phyloP scores from a whole-genome alignment of 2,888 invertebrate species.

The Bimastos eiseni region DNA sequence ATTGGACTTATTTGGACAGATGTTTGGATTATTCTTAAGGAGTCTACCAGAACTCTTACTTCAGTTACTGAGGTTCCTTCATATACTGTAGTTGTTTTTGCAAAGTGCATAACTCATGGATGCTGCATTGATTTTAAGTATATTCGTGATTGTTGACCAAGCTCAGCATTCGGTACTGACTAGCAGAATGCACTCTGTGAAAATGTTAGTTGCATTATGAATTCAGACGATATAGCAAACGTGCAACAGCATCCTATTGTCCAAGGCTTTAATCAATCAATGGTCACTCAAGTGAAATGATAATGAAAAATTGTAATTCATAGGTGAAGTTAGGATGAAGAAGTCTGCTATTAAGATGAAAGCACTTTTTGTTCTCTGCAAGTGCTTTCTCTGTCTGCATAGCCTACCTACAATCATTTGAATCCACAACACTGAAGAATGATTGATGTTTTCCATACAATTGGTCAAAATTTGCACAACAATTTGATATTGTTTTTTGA shows the following conservation, averaged over 20 bases:
- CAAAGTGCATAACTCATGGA: neutral
- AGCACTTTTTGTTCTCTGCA: neutral
- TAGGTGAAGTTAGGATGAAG: too few species aligned
- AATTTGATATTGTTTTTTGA: neutral
- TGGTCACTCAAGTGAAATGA: too few species aligned
- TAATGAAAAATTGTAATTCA: too few species aligned
- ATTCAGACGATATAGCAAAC: neutral
- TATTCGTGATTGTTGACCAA: neutral
- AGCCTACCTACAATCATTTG: neutral
- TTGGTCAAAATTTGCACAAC: neutral
- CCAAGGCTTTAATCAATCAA: too few species aligned
- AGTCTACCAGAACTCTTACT: neutral
- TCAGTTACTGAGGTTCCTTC: neutral
- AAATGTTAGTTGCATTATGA: neutral
- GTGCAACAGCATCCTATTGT: too few species aligned
- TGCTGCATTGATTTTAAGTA: neutral
- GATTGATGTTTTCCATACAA: neutral
- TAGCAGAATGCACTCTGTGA: neutral
- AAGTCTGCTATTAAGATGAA: neutral
- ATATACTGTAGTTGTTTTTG: neutral
- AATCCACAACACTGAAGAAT: neutral
- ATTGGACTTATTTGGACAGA: neutral
- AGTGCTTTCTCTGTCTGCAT: neutral
- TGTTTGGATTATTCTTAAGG: neutral
- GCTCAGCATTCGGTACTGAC: neutral